These are phyloP conservation scores for Myodes glareolus DNA, from an alignment of 2,113 vertebrate species.

Conservation along the genomic window DNA sequence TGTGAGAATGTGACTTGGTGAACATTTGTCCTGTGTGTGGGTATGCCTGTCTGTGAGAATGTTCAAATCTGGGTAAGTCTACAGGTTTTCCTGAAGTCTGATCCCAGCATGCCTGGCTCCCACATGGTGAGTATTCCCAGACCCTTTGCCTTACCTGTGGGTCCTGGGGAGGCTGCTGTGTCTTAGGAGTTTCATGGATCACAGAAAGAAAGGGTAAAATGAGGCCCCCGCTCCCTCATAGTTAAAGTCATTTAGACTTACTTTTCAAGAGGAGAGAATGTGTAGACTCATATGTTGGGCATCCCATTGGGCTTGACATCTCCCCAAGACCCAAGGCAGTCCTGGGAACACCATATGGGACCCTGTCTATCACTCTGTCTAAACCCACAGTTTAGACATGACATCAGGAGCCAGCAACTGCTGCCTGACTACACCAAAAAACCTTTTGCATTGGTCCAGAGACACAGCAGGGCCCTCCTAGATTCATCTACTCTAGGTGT, in stretches of 20 bases:
- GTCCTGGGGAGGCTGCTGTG: not conserved
- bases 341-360: not conserved
- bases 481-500: not conserved
- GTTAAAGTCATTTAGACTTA: not conserved
- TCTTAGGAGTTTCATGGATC: not conserved
- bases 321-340: not conserved
- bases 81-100: conserved; percentile 63
- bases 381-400: too few relatives aligned
- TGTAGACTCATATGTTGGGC: not conserved
- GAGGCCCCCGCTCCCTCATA: not conserved
- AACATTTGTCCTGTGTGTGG: not conserved
- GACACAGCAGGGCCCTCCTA: not conserved
- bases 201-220: not conserved
- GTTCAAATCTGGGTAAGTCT: conserved; percentile 41
- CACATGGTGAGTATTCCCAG: conserved; percentile 75
- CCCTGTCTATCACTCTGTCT: not conserved
- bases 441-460: not conserved
- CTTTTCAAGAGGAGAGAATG: not conserved
- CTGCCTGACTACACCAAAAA: not conserved
- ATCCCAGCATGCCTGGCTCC: conserved; percentile 35
- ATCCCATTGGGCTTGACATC: not conserved
- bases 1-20: not conserved
- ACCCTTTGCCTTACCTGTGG: not conserved
- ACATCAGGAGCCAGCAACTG: not conserved
- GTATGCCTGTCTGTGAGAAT: not conserved